phyloP scores from a whole-genome alignment of 2,797 vertebrate genomes.

The Masticophis lateralis region DNA sequence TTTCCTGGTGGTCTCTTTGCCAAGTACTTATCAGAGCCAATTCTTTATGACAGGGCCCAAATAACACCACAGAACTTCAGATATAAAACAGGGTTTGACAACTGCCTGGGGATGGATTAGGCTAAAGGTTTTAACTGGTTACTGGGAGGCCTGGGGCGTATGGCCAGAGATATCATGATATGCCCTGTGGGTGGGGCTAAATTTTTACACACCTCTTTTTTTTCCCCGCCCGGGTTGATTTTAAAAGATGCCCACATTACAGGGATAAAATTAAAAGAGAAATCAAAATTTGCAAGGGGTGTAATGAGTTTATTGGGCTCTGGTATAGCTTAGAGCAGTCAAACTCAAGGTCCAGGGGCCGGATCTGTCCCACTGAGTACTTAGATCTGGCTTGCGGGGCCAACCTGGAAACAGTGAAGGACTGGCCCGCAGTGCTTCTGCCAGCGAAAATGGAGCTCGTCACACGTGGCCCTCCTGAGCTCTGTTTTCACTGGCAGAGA shows the following conservation, averaged over 20 bases:
- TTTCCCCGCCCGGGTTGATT: neutral
- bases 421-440: too few species aligned
- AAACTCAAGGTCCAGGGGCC: neutral
- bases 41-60: neutral
- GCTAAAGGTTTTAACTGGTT: neutral
- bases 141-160: neutral
- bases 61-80: neutral
- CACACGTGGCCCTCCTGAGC: too few species aligned
- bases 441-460: too few species aligned
- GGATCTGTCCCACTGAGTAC: fast-evolving
- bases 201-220: neutral
- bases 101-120: neutral
- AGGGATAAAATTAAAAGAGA: neutral
- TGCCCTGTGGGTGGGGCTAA: neutral
- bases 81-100: neutral
- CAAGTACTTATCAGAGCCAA: neutral
- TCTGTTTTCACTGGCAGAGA: fast-evolving
- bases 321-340: neutral
- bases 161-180: neutral
- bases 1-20: neutral
- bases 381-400: too few species aligned
- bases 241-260: neutral
- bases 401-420: too few species aligned
- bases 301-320: neutral
- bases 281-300: neutral